A percentile compares a stretch with the other conserved stretches of the same genome.
These are phyloP conservation scores for Brachionus rotundiformis DNA, from an alignment of 1,140 invertebrate genomes.

Conservation along the genomic window DNA sequence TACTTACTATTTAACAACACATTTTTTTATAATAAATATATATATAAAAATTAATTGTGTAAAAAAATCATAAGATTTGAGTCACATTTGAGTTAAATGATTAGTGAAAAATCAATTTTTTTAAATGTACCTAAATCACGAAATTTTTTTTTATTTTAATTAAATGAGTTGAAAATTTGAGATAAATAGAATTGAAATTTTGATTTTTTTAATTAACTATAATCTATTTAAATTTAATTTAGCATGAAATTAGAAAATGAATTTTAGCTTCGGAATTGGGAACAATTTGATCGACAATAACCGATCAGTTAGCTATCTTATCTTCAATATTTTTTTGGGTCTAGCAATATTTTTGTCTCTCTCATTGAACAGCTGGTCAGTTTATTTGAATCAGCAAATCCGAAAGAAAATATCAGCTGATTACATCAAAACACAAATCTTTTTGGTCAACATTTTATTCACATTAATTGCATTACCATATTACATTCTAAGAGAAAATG, in stretches of 20 bases:
- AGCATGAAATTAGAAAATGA: neutral
- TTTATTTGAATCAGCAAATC: neutral
- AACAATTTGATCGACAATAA: neutral
- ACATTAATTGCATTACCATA: constrained; percentile 34
- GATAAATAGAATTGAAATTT: neutral
- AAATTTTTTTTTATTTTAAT: neutral
- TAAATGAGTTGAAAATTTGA: neutral
- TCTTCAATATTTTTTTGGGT: neutral
- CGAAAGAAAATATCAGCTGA: constrained; percentile 36
- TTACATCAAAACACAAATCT: constrained; percentile 35
- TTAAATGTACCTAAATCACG: neutral
- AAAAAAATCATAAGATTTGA: too few relatives aligned
- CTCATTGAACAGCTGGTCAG: neutral
- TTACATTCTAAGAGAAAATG: neutral
- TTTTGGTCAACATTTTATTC: constrained; percentile 32
- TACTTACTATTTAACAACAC: too few relatives aligned
- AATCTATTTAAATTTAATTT: neutral
- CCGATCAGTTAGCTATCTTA: neutral
- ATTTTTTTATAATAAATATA: too few relatives aligned
- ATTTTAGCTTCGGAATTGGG: neutral
- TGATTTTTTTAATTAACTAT: too few relatives aligned
- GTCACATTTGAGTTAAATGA: neutral
- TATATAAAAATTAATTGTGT: too few relatives aligned
- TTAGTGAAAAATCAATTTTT: neutral
- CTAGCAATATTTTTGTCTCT: neutral